Conservation (phyloP, 2,888 invertebrate genomes). For the Lissocephala sabroskyi region DNA sequence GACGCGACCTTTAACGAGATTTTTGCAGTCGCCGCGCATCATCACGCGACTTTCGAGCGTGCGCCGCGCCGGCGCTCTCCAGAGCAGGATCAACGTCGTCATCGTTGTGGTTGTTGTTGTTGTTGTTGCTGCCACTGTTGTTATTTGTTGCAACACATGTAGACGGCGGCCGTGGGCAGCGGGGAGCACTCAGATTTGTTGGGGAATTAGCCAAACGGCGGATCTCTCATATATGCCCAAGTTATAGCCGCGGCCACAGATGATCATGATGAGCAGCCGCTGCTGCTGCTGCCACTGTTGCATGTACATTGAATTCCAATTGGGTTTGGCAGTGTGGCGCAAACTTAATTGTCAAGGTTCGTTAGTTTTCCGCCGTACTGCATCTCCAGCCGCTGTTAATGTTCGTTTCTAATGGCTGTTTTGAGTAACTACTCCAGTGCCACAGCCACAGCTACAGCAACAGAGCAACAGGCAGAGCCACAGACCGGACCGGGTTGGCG, state of each 20-base stretch:
- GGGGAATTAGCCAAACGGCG: conserved; percentile 49
- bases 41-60: conserved; percentile 49
- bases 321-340: conserved; percentile 60
- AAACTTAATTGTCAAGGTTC: conserved; percentile 61
- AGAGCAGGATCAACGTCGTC: conserved; percentile 10
- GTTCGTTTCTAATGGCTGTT: conserved; percentile 58
- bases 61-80: conserved; percentile 26
- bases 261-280: conserved; percentile 11
- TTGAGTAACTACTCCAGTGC: conserved; percentile 48
- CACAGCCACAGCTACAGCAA: conserved; percentile 13
- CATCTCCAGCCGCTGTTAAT: conserved; percentile 42
- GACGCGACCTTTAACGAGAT: conserved; percentile 60
- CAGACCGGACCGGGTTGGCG: conserved; percentile 23
- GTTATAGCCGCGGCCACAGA: conserved; percentile 19
- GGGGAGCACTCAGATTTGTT: conserved; percentile 47
- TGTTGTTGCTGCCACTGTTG: neutral
- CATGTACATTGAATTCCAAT: conserved; percentile 60
- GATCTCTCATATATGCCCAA: conserved; percentile 15
- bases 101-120: too few relatives aligned
- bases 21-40: conserved; percentile 55
- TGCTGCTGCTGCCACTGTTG: conserved; percentile 38
- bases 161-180: conserved; percentile 27
- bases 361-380: conserved; percentile 40
- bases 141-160: conserved; percentile 66
- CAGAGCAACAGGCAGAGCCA: conserved; percentile 24